Base-by-base conservation (phyloP, 37 sponge, comb jelly and placozoan species). In the Aphrocallistes beatrix region DNA sequence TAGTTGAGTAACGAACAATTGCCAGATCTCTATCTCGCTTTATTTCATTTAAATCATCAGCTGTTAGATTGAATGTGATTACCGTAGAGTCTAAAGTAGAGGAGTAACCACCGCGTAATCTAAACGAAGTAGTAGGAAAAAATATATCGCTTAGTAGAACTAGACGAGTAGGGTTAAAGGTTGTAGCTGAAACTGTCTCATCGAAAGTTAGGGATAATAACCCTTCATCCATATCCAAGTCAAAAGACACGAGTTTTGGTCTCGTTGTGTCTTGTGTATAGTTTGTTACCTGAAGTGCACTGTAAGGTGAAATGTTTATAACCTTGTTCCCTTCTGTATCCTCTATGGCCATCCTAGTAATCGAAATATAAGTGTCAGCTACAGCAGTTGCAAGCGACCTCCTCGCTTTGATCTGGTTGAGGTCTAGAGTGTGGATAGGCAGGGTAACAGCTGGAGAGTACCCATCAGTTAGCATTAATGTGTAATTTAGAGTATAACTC, bases 321-420 rank as follows among this genome's bases (percentile, higher is more conserved):
- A 95, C 87, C 0, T 10, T 38, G 81, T 95, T 95, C 9, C 90
- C 88, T 85, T 87, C 90, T 90, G 91, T 95, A 51, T 95, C 96
- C 38, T 37, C 23, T 39, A 95, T 91, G 17, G 91, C 87, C 9
- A 87, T 21, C 0, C 75, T 39, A 0, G 90, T 88, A 16, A 95
- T 82, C 0, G 86, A 82, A 8, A 95, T 39, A 51, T 81, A 92
- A 34, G 93, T 93, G 86, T 95, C 83, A 0, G 81, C 75, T 36
- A 30, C 38, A 36, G 39, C 51, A 0, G 91, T 95, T 16, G 89
- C 96, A 47, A 95, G 89, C 3, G 69, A 38, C 30, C 82, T 69
- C 28, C 85, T 45, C 37, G 88, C 83, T 83, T 95, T 95, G n/a
- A 95, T 88, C 36, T 86, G 82, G 85, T 95, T 91, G 23, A 93